These are phyloP conservation scores for Manduca sexta DNA, from an alignment of 1,140 invertebrate species.

Conservation along the genomic window DNA sequence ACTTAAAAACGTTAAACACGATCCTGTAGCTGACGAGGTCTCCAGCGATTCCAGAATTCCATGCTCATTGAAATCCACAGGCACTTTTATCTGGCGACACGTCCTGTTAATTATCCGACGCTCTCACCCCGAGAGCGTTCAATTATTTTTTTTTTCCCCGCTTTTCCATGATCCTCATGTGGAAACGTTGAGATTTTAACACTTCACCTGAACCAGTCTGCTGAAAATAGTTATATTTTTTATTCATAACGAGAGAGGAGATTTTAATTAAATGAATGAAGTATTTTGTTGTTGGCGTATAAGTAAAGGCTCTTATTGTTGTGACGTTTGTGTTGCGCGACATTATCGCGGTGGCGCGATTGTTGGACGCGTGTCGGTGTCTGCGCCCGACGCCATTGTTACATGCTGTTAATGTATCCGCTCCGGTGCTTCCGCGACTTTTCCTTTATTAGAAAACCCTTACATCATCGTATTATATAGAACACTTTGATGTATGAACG, in stretches of 20 bases:
- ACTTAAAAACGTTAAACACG: conserved; percentile 45
- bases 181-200: conserved; percentile 68
- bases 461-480: conserved; percentile 1
- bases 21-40: conserved; percentile 28
- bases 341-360: conserved; percentile 16
- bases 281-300: conserved; percentile 36
- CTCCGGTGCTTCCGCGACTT: conserved; percentile 10
- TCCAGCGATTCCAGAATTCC: conserved; percentile 41
- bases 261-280: conserved; percentile 66
- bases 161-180: conserved; percentile 60
- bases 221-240: conserved; percentile 55
- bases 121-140: conserved; percentile 60
- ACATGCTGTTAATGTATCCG: conserved; percentile 19
- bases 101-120: conserved; percentile 68
- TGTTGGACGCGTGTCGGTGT: conserved; percentile 17
- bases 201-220: conserved; percentile 63
- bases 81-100: conserved; percentile 66
- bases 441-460: conserved; percentile 20
- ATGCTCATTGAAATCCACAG: conserved; percentile 56
- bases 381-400: conserved; percentile 20
- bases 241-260: conserved; percentile 39
- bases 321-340: conserved; percentile 3
- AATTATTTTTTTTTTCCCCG: conserved; percentile 63
- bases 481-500: no score
- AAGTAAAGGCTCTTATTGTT: conserved; percentile 20